Conservation (phyloP, 92 coral and sea anemone genomes). For the Virgularia gustaviana region DNA sequence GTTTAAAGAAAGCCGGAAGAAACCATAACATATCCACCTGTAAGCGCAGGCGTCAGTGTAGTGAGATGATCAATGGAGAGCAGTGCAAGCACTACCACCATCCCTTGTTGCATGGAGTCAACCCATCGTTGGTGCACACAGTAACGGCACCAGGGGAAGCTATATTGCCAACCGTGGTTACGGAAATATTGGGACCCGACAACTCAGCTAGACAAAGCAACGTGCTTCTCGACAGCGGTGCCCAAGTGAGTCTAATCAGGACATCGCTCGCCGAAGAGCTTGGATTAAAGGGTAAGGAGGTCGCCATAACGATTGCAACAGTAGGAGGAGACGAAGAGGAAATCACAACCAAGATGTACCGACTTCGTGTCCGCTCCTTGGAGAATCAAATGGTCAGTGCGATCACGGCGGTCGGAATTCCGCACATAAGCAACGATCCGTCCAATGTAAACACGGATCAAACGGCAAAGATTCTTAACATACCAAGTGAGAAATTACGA, state of each 20-base stretch:
- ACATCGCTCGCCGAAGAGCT: constrained; percentile 44
- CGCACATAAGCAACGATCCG: constrained; percentile 49
- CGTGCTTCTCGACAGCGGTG: constrained; percentile 54
- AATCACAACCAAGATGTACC: constrained; percentile 50
- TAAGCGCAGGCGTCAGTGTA: constrained; percentile 43
- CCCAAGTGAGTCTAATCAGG: constrained; percentile 54
- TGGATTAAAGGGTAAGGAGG: constrained; percentile 45
- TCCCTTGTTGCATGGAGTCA: constrained; percentile 38
- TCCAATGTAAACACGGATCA: constrained; percentile 13
- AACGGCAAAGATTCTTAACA: neutral
- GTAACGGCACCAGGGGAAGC: constrained; percentile 37
- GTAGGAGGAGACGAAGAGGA: constrained; percentile 54
- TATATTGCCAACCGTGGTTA: constrained; percentile 46
- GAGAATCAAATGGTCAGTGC: constrained; percentile 35
- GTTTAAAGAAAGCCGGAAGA: constrained; percentile 48
- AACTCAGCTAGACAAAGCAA: constrained; percentile 47
- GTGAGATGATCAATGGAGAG: constrained; percentile 44
- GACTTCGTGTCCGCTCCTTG: constrained; percentile 45
- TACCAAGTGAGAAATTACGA: constrained; percentile 24
- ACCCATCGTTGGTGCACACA: constrained; percentile 36
- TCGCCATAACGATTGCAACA: constrained; percentile 40
- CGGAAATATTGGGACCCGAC: constrained; percentile 43
- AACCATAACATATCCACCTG: constrained; percentile 40
- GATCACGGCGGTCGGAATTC: constrained; percentile 57
- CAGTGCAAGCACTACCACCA: constrained; percentile 54